A percentile compares a stretch with the other conserved stretches of the same genome.
Evolutionary conservation across 1,140 invertebrate species (phyloP).

Genomic region (Aphelenchoides fujianensis): DNA sequence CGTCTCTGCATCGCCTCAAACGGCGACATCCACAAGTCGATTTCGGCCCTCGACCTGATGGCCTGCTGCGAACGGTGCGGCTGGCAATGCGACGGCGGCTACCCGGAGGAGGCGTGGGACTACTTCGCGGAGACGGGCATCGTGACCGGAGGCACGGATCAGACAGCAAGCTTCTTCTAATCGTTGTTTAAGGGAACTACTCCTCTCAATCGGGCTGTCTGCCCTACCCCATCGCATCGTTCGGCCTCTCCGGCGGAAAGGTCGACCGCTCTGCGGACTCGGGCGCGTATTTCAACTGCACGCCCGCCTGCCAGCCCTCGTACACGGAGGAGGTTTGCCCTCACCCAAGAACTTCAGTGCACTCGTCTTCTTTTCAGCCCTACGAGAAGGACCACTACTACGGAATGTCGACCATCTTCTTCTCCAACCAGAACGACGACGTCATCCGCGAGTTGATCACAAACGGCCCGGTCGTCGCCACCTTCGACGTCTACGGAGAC

Average conservation of each 20-base stretch:
- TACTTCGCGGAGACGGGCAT: constrained; percentile 55
- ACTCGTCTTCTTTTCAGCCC: no score
- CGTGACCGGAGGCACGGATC: constrained; percentile 81
- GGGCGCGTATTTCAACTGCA: constrained; percentile 68
- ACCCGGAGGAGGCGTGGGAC: constrained; percentile 68
- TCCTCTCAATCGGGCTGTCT: constrained; percentile 74
- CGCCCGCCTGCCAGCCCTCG: constrained; percentile 74
- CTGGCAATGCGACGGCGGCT: constrained; percentile 68
- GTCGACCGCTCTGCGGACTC: constrained; percentile 36
- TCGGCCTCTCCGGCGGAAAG: constrained; percentile 69
- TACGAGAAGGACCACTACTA: constrained; percentile 76
- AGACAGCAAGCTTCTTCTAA: no score
- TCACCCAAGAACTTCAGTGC: no score
- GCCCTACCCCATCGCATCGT: constrained; percentile 76
- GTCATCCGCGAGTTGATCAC: constrained; percentile 79
- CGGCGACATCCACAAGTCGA: constrained; percentile 68
- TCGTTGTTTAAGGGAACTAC: no score
- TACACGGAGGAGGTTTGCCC: constrained; percentile 70
- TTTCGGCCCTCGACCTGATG: constrained; percentile 81
- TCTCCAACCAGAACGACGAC: constrained; percentile 69
- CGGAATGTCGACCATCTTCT: constrained; percentile 78
- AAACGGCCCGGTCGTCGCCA: constrained; percentile 87
- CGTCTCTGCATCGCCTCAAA: constrained; percentile 78
- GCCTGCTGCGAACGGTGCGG: constrained; percentile 79
- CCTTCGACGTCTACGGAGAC: constrained; percentile 83